Conservation (phyloP, 1,140 invertebrate species). For the Musca vetustissima region DNA sequence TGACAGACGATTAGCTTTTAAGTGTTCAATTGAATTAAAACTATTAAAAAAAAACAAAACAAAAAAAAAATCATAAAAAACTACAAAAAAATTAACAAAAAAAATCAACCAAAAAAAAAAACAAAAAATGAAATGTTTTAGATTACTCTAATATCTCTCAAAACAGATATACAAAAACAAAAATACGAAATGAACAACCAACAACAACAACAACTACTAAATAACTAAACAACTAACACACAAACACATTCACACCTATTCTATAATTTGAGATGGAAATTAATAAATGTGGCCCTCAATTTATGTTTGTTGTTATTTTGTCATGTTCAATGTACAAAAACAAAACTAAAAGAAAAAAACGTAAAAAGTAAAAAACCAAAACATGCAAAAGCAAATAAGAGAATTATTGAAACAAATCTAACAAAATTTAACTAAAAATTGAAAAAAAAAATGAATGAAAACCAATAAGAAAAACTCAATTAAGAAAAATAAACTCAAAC, state of each 20-base stretch:
- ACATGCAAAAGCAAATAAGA: no score
- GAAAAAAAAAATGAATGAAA: constrained; percentile 1
- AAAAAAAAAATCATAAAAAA: no score
- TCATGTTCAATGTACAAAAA: constrained; percentile 23
- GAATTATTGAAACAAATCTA: no score
- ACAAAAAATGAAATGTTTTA: constrained; percentile 10
- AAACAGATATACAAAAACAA: not conserved
- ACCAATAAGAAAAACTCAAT: not conserved
- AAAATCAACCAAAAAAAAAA: no score
- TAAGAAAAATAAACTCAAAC: constrained; percentile 11
- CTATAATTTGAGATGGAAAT: constrained; percentile 23
- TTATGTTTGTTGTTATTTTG: constrained; percentile 24
- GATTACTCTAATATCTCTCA: constrained; percentile 18
- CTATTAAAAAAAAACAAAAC: not conserved
- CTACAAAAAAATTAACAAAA: not conserved
- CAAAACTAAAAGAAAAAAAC: no score
- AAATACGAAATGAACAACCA: not conserved
- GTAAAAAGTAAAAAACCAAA: no score
- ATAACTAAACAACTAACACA: not conserved
- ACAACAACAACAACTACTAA: constrained; percentile 9
- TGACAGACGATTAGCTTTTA: constrained; percentile 57
- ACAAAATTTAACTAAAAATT: no score
- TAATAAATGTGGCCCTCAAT: constrained; percentile 24
- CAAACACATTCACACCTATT: not conserved
- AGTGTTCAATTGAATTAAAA: constrained; percentile 30